Evolutionary conservation across 2,888 invertebrate species (phyloP).

Genomic region (Tryphoninae sp.): DNA sequence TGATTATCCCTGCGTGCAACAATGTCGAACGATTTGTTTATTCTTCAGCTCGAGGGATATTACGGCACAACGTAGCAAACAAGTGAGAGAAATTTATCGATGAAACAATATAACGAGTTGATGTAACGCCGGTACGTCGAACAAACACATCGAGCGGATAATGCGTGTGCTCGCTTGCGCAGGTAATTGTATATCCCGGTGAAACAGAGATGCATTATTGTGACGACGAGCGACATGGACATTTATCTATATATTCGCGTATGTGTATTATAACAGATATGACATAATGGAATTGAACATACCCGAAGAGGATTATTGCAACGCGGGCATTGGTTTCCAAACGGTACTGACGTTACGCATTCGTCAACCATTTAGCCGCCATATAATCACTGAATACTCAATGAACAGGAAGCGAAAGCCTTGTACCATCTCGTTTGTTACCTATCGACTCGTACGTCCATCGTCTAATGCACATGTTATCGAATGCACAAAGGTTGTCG

Average conservation of each 20-base stretch:
- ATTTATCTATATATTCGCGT: neutral
- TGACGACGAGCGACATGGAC: conserved; percentile 1
- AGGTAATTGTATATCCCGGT: conserved; percentile 49
- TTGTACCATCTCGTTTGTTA: conserved; percentile 40
- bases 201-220: conserved; percentile 15
- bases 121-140: conserved; percentile 11
- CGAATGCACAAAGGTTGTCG: neutral
- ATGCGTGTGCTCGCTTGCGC: conserved; percentile 32
- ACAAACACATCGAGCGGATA: conserved; percentile 29
- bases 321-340: conserved; percentile 47
- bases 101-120: conserved; percentile 40
- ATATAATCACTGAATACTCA: conserved; percentile 41
- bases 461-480: conserved; percentile 25
- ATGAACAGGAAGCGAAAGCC: conserved; percentile 39
- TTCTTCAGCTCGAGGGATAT: neutral
- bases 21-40: neutral
- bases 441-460: conserved; percentile 12
- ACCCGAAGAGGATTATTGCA: conserved; percentile 54
- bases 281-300: conserved; percentile 48
- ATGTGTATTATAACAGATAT: conserved; percentile 9
- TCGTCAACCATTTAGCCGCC: conserved; percentile 47
- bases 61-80: neutral
- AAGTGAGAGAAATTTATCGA: conserved; percentile 16
- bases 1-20: neutral
- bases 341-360: conserved; percentile 36